Evolutionary conservation across 1,140 invertebrate genomes (phyloP), one percentile per base, ranked within the genome.

Genomic region (Agrilus planipennis): DNA sequence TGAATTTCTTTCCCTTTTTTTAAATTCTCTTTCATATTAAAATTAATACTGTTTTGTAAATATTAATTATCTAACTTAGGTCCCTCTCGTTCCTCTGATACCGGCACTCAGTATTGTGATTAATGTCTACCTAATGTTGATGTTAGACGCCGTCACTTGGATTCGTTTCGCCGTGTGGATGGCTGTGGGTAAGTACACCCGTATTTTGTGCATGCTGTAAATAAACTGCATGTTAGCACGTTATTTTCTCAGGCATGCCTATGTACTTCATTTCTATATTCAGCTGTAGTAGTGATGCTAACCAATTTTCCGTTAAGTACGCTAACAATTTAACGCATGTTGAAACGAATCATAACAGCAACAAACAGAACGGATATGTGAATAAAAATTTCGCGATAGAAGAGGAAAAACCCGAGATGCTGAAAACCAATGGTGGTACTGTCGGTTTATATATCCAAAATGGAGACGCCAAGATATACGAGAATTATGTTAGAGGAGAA

Each of bases 71-170:
- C n/a, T n/a, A n/a, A n/a, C n/a, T 15, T 65, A 89, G 79, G 87
- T 87, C 28, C 89, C 89, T 1, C 65, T 85, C 15, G 87, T 94
- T 10, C 90, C 90, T 1, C 64, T 89, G 16, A 68, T 92, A 27
- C 89, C 89, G 1, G 78, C 79, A 45, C 51, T 87, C 1, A 89
- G 84, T 59, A 80, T 92, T 40, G 76, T 89, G 31, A 76, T 85
- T 45, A 94, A 94, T 63, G 60, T 89, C 27, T 85, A 87, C 60
- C 69, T 94, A 18, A 93, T 92, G 84, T 70, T 88, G 49, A 84
- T 89, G 62, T 66, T 94, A 39, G 79, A 86, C 53, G 56, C 70
- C 19, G 70, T 77, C 46, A 92, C 89, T 2, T 93, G 89, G 89
- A 73, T 89, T 31, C 73, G 87, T 52, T 86, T 91, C 59, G 69